Evolutionary conservation across 2,888 invertebrate species (phyloP).

Genomic region (Stenichneumon culpator): DNA sequence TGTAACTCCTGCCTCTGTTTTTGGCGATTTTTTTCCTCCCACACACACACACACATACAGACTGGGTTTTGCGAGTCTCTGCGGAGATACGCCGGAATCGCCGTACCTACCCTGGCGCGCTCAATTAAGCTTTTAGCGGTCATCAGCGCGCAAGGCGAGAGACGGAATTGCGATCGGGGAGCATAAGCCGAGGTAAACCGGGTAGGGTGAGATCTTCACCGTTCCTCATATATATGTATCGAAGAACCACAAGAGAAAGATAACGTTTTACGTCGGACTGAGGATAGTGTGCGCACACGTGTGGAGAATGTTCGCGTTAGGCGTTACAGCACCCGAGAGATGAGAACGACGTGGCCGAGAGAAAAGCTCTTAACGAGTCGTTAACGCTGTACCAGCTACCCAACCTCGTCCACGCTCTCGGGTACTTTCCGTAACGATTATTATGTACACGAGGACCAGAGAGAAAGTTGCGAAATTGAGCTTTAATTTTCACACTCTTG

Average conservation of each 20-base stretch:
- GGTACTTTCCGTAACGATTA: constrained; percentile 56
- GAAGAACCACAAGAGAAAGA: constrained; percentile 18
- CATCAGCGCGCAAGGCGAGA: constrained; percentile 55
- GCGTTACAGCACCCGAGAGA: not conserved
- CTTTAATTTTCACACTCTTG: constrained; percentile 41
- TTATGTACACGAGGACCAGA: constrained; percentile 32
- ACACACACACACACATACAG: too few species aligned
- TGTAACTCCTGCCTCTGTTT: not conserved
- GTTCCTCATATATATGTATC: constrained; percentile 17
- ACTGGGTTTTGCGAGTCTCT: not conserved
- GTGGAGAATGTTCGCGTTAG: not conserved
- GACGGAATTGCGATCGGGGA: constrained; percentile 30
- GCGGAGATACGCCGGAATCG: not conserved
- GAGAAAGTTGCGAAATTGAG: constrained; percentile 11
- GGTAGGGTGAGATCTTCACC: not conserved
- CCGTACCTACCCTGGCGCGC: constrained; percentile 20
- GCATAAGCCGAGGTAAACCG: constrained; percentile 3
- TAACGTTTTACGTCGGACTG: constrained; percentile 14
- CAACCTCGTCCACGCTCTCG: constrained; percentile 16
- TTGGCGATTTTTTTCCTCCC: too few species aligned
- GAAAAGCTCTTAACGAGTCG: constrained; percentile 63
- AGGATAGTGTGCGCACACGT: constrained; percentile 10
- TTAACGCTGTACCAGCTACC: constrained; percentile 41
- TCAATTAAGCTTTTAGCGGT: constrained; percentile 74
- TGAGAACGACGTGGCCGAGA: constrained; percentile 50